Base-by-base conservation (phyloP, 2,797 vertebrate species). In the Anabacerthia variegaticeps region DNA sequence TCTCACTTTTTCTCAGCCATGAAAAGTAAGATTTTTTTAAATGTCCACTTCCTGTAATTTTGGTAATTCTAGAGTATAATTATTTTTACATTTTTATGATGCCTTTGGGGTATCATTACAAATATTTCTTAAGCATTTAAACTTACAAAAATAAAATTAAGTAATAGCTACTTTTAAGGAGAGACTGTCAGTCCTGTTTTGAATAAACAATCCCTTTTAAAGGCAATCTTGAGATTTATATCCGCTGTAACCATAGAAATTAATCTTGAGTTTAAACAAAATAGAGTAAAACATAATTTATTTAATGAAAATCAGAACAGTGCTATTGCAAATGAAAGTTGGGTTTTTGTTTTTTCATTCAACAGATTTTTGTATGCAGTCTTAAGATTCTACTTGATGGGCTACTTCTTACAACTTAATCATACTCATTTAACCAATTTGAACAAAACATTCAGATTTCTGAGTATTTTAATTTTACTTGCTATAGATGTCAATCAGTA, bases 81-180 rank as follows among this genome's bases (percentile, higher is more conserved):
- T 97, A 97, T 97, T 98, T 97, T 95, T 97, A 98, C 91, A 95
- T 97, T 97, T 97, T 98, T 97, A 98, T 96, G 97, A 97, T 97
- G 96, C 97, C 97, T 98, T 97, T 97, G 96, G 96, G 97, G 95
- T 97, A 97, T 93, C 93, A 97, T 96, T 97, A 97, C 93, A 97
- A 97, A 97, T 97, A 97, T 97, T 97, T 97, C 95, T 96, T 96
- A 97, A 96, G 94, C 92, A 96, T 97, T 98, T 97, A 97, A 97
- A 98, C 95, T 96, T 92, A 96, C 89, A 91, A 97, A 97, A 97
- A 96, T 97, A 96, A 97, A 97, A 97, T 97, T 98, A 98, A 98
- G 96, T 97, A 98, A 98, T 94, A 96, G 93, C 56, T 97, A 96
- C 92, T 97, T 95, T 97, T 98, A 97, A 95, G 95, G 76, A 92